Base-by-base conservation (phyloP, 2,888 invertebrate genomes). In the Melipona bicolor region DNA sequence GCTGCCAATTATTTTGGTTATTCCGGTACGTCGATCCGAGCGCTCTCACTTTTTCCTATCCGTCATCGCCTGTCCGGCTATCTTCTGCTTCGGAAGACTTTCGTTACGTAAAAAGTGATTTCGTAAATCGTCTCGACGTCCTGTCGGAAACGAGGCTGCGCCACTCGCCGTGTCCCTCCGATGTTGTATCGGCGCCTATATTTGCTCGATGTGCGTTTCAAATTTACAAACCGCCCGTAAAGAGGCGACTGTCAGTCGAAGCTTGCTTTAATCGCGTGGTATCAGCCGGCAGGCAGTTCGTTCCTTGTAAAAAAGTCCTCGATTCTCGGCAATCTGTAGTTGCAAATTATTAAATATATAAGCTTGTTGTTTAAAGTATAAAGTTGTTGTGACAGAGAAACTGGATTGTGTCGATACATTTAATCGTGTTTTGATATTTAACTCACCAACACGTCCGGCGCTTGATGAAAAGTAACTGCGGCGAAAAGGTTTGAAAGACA, bases 1-100 rank as follows among this genome's bases (percentile, higher is more conserved):
- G 61, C 85, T 87, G 88, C 88, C 88, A 88, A 88, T 88, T 87
- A 87, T 87, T 89, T 85, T 79, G 81, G 87, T 87, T 87, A 87
- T 88, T 87, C 85, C 84, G 83, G 74, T 69, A 70, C 83, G 77
- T 83, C 79, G 61, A 73, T 64, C 54, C 56, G 62, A 64, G 73
- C 73, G 78, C 77, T 89, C 89, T 79, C 78, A 77, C 79, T 85
- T 79, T 87, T 83, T 72, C 79, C 71, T 43, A 78, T 89, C 90
- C 83, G 76, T 85, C 80, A 88, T 77, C 87, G 61, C 69, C 32
- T 54, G 19, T 43, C 43, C 62, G 69, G 54, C 65, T 36, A 49
- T 67, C 65, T 65, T 61, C 65, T 65, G 43, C 52, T 62, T 65
- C 83, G 49, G 70, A 27, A 68, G 76, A 43, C 52, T 69, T 49